Base-by-base conservation (phyloP, 2,113 vertebrate species). In the Actenoides lindsayi region DNA sequence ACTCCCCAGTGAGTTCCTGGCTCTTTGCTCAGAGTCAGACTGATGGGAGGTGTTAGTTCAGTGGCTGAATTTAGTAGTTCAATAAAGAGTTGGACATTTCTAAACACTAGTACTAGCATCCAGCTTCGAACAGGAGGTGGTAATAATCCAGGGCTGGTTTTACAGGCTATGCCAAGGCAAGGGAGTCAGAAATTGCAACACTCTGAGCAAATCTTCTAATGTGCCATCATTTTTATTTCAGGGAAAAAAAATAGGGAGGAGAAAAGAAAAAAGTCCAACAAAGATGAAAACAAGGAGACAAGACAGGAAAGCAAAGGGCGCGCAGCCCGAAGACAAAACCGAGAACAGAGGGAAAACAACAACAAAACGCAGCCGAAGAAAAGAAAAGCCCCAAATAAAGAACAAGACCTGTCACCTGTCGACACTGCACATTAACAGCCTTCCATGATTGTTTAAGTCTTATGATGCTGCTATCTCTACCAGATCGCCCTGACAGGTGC, bases 391-490 rank as follows among this genome's bases (percentile, higher is more conserved):
- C 98, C 99, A 73, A 98, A 98, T 89, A 99, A 98, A 96, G 98
- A 98, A 64, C 94, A 98, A 69, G 98, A 97, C 94, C 97, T 98
- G 89, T 97, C 98, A 88, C 97, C 98, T 13, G 67, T 91, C 64
- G 97, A 98, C 97, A 97, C 98, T 89, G 98, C 97, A 97, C 98
- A 98, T 96, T 99, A 99, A 97, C 73, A 93, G 96, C 97, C 96
- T 96, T 95, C 79, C 90, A 91, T 89, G 96, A 95, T 97, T 96
- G 93, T 96, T 95, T 90, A 94, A 96, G 97, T 98, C 95, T 98
- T 97, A 97, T 98, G 98, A 98, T 99, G 99, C 99, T 99, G 99
- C 99, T 99, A 99, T 98, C 98, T 98, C 97, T 93, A 96, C 97
- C 97, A 97, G 98, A 98, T 96, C 77, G 96, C 97, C 95, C 96